Conservation (phyloP, 2,113 vertebrate genomes). For the Noctilio leporinus region DNA sequence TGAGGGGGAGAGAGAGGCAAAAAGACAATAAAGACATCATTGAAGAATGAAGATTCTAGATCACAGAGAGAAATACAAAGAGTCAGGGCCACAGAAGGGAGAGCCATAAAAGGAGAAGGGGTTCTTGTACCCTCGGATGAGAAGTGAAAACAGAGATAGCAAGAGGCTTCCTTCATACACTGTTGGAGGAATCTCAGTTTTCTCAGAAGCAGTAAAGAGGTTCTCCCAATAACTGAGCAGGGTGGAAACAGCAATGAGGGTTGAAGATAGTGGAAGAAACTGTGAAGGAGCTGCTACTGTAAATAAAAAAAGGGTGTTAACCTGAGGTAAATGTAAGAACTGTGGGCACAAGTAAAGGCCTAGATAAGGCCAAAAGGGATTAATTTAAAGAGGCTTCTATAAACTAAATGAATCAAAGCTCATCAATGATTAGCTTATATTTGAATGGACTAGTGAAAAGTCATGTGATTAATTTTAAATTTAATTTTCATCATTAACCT, state of each 20-base stretch:
- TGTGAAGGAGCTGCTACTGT: background rate
- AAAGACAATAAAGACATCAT: background rate
- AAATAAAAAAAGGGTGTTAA: background rate
- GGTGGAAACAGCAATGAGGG: background rate
- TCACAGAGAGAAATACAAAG: background rate
- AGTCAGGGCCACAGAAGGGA: background rate
- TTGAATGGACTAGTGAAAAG: background rate
- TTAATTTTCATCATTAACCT: background rate
- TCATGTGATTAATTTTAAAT: background rate
- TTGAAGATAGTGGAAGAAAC: background rate
- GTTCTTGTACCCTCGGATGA: background rate
- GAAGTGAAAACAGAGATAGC: background rate
- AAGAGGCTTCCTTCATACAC: background rate
- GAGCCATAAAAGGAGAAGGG: background rate
- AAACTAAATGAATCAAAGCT: constrained; percentile 8
- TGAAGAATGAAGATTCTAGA: background rate
- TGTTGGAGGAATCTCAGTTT: background rate
- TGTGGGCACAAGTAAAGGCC: background rate
- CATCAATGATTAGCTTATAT: background rate
- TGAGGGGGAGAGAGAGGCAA: background rate
- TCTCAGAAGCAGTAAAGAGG: background rate
- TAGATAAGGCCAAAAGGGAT: background rate
- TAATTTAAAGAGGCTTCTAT: background rate
- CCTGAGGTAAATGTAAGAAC: background rate
- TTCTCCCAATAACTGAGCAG: background rate